phyloP scores from a whole-genome alignment of 2,888 invertebrate genomes.

The Nephrotoma appendiculata region DNA sequence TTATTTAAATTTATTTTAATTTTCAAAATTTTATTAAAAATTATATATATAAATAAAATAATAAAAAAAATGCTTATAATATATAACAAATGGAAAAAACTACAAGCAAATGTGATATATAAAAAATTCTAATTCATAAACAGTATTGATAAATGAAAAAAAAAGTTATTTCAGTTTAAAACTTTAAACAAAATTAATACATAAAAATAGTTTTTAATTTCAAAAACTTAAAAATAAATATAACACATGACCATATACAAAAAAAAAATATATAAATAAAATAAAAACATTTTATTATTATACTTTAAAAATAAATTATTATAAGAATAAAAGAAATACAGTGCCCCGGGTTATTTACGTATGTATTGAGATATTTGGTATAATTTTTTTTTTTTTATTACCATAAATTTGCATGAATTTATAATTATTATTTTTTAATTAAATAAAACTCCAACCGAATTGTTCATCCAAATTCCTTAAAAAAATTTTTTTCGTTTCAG shows the following conservation, averaged over 20 bases:
- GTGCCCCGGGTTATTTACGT: background rate
- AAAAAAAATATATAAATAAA: background rate
- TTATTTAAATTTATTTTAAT: background rate
- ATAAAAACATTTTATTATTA: background rate
- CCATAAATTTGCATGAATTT: background rate
- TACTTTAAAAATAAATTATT: background rate
- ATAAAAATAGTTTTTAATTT: background rate
- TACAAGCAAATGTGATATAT: background rate
- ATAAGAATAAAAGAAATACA: background rate
- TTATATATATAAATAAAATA: constrained; percentile 4
- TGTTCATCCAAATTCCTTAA: constrained; percentile 7
- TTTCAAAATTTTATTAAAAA: constrained; percentile 9
- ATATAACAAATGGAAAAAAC: background rate
- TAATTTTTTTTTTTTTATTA: background rate
- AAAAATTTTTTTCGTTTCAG: background rate
- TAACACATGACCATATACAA: constrained; percentile 13
- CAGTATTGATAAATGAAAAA: background rate
- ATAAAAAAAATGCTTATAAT: constrained; percentile 5
- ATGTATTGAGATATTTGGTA: background rate
- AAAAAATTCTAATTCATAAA: background rate
- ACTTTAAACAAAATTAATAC: background rate
- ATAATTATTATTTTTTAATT: background rate
- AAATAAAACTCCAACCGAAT: background rate
- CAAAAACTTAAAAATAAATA: constrained; percentile 13
- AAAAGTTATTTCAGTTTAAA: background rate